Conservation (phyloP, 2,888 invertebrate species). For the Sinopyrophorus schimmeli region DNA sequence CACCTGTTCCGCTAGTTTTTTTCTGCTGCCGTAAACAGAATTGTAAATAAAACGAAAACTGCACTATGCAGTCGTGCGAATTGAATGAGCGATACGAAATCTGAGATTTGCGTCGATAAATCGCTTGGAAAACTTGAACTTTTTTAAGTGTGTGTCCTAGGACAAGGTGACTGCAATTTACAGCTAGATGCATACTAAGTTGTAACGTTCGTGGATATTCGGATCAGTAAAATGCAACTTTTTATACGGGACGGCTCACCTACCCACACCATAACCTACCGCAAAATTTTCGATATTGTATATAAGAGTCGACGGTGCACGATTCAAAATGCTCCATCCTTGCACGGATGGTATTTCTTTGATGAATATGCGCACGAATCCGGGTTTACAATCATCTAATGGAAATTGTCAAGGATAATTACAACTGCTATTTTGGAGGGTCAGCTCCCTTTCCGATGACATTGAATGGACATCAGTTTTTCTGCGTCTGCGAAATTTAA, state of each 20-base stretch:
- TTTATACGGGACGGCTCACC: not conserved
- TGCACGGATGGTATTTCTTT: no score
- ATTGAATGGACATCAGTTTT: slow-evolving; percentile 10
- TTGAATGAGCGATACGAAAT: not conserved
- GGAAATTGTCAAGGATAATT: slow-evolving; percentile 15
- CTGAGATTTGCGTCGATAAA: not conserved
- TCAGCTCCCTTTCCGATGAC: slow-evolving; percentile 1
- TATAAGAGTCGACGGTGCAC: no score
- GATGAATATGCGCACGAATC: no score
- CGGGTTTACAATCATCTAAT: slow-evolving; percentile 15
- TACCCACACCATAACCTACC: slow-evolving; percentile 10
- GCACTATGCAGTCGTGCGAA: slow-evolving; percentile 3
- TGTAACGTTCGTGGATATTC: slow-evolving; percentile 11
- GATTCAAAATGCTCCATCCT: no score
- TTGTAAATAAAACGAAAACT: slow-evolving; percentile 8
- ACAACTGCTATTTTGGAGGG: not conserved
- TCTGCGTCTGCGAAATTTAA: slow-evolving; percentile 7
- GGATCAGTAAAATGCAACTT: slow-evolving; percentile 10
- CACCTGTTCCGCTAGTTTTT: slow-evolving; percentile 8
- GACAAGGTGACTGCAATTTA: slow-evolving; percentile 16
- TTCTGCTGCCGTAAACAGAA: not conserved
- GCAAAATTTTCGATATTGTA: no score
- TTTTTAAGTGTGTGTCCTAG: slow-evolving; percentile 10
- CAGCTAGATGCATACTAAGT: slow-evolving; percentile 1
- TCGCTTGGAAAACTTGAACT: slow-evolving; percentile 6